phyloP scores from a whole-genome alignment of 1,140 invertebrate genomes.

The Euglossa dilemma region DNA sequence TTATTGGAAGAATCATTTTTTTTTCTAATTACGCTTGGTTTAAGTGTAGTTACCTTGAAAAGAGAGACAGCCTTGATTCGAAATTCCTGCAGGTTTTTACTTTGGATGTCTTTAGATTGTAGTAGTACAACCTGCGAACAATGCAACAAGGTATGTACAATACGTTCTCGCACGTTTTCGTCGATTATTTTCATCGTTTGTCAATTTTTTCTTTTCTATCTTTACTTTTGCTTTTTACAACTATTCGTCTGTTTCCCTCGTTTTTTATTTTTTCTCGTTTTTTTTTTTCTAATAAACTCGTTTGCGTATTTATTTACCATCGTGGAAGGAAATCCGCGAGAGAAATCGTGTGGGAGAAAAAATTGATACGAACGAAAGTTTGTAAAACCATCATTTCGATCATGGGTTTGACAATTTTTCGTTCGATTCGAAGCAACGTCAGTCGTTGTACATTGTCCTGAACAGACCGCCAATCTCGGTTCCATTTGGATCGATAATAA shows the following conservation, averaged over 20 bases:
- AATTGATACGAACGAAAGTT: slow-evolving; percentile 12
- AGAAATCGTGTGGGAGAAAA: neutral
- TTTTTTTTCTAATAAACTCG: no score
- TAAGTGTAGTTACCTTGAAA: slow-evolving; percentile 69
- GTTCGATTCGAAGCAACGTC: neutral
- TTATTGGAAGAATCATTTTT: slow-evolving; percentile 29
- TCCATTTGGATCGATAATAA: neutral
- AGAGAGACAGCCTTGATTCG: slow-evolving; percentile 65
- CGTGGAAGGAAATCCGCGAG: no score
- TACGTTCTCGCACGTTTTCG: slow-evolving; percentile 60
- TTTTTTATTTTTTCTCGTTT: no score
- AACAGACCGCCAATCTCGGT: slow-evolving; percentile 42
- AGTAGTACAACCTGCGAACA: slow-evolving; percentile 70
- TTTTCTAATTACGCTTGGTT: slow-evolving; percentile 63
- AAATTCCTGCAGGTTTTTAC: slow-evolving; percentile 70
- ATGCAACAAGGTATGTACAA: slow-evolving; percentile 72
- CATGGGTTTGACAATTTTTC: neutral
- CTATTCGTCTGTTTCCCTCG: neutral
- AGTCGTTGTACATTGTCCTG: neutral
- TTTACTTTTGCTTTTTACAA: neutral
- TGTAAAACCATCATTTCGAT: slow-evolving; percentile 2
- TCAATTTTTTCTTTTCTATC: neutral
- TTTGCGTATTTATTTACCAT: no score
- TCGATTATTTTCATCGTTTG: slow-evolving; percentile 14
- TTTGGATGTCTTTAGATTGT: slow-evolving; percentile 72